phyloP scores from a whole-genome alignment of 2,888 invertebrate genomes.

The Cephonodes hylas region DNA sequence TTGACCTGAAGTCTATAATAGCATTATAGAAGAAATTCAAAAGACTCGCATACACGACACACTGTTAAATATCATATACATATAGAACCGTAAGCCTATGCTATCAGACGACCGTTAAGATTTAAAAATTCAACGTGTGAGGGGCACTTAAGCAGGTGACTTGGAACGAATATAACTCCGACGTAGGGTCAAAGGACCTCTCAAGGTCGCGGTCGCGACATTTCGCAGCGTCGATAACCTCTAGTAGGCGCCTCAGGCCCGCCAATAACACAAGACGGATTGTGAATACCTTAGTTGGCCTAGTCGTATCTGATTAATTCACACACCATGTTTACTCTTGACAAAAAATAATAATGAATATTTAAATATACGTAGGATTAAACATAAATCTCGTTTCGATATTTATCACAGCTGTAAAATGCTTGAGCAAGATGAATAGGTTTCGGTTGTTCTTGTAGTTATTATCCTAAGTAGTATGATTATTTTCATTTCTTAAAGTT shows the following conservation, averaged over 20 bases:
- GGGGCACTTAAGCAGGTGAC: constrained; percentile 68
- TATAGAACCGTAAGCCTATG: background rate
- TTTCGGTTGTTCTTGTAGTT: too few species aligned
- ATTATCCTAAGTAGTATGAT: too few species aligned
- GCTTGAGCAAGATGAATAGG: too few species aligned
- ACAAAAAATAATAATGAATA: background rate
- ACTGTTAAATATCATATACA: too few species aligned
- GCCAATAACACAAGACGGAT: constrained; percentile 18
- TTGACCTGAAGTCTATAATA: too few species aligned
- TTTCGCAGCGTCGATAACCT: constrained; percentile 63
- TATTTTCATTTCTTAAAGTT: too few species aligned
- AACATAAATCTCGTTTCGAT: background rate
- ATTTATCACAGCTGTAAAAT: too few species aligned
- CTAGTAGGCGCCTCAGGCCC: constrained; percentile 48
- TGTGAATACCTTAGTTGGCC: background rate
- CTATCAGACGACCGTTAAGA: constrained; percentile 29
- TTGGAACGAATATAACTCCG: constrained; percentile 52
- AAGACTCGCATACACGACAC: too few species aligned
- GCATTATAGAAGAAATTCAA: too few species aligned
- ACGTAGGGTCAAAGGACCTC: constrained; percentile 69
- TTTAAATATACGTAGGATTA: background rate
- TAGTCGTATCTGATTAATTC: constrained; percentile 7
- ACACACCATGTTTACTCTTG: background rate
- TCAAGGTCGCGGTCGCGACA: constrained; percentile 67
- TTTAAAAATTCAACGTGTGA: constrained; percentile 36